phyloP scores from a whole-genome alignment of 2,888 invertebrate genomes.

The Conomelus anceps region DNA sequence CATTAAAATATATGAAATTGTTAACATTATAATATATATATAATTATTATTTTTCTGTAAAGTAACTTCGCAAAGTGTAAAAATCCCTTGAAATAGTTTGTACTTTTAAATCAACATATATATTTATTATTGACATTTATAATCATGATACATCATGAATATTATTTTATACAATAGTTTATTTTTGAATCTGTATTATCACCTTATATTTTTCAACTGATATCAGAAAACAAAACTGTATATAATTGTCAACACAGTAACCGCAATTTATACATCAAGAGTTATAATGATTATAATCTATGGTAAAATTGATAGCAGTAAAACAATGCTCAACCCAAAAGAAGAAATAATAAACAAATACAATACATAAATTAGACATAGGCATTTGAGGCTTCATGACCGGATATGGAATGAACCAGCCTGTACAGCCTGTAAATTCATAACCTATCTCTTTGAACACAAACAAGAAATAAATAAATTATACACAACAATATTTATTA shows the following conservation, averaged over 20 bases:
- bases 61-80: not conserved
- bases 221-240: not conserved
- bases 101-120: conserved; percentile 2
- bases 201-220: not conserved
- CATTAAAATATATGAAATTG: conserved; percentile 10
- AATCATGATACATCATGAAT: not conserved
- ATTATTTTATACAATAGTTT: not conserved
- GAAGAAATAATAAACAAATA: conserved; percentile 7
- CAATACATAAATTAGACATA: not conserved
- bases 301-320: not conserved
- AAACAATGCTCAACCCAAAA: not conserved
- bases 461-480: conserved; percentile 28
- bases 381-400: not conserved
- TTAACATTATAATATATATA: conserved; percentile 1
- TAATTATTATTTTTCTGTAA: not conserved
- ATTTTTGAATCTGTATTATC: not conserved
- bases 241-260: not conserved
- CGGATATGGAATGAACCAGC: not conserved
- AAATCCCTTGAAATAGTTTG: conserved; percentile 11
- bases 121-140: not conserved
- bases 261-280: not conserved
- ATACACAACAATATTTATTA: conserved; percentile 25
- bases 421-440: not conserved
- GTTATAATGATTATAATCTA: not conserved
- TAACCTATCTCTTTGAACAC: conserved; percentile 18